Evolutionary conservation across 2,888 invertebrate genomes (phyloP), one percentile per base, ranked within the genome.

Genomic region (Mythimna lalbum): DNA sequence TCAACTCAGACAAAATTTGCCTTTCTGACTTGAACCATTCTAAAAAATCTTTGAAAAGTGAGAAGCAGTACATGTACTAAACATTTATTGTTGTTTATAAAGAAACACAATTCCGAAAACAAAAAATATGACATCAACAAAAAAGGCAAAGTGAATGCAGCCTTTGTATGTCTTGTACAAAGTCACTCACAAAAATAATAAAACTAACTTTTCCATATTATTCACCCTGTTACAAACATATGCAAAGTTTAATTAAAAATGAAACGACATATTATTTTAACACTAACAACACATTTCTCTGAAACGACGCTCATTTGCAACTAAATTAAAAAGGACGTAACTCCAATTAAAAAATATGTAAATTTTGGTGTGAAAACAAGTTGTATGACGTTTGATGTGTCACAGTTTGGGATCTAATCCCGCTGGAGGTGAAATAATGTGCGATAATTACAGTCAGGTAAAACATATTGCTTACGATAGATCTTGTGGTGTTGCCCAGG

Each of bases 231-330:
- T 27, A 47, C 21, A 71, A 56, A 59, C 12, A 2, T 14, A 39
- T 10, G 19, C 31, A 53, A 73, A 59, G 49, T 33, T 31, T 23
- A 5, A 72, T 79, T 49, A 21, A 59, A 59, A 78, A n/a, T 36
- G 39, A 61, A 36, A 39, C 10, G 63, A 61, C 19, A 53, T 57
- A 53, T 68, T 67, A 55, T 63, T 27, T 52, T 47, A 19, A 31
- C 43, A 52, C 77, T 61, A 67, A 63, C 63, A 81, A 65, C 52
- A 52, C 50, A 69, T 76, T 65, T 17, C 21, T 23, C 21, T 59
- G 69, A 55, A 69, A 81, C 77, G 69, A 69, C 81, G 59, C 62
- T 69, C 53, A 78, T 81, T 78, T 76, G 81, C 81, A 81, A 81
- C 59, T 76, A 76, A 76, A 78, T 78, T 78, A 78, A 81, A 78